Conservation (phyloP, 2,888 invertebrate genomes). For the Noctua janthe region DNA sequence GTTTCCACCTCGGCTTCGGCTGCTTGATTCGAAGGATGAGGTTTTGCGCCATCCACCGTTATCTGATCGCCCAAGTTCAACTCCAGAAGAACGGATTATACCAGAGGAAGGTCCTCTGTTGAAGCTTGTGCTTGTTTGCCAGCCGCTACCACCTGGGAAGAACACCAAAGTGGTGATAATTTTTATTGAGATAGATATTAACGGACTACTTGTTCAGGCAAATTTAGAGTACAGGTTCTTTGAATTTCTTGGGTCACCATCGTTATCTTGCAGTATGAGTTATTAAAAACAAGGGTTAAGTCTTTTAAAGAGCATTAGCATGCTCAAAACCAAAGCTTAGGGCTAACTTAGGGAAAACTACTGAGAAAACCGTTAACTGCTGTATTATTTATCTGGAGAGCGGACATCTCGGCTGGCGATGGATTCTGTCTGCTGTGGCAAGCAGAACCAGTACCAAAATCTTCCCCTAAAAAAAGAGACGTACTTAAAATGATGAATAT, state of each 20-base stretch:
- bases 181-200: neutral
- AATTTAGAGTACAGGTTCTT: neutral
- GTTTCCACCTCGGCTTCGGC: neutral
- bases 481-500: no score
- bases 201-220: neutral
- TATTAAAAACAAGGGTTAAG: neutral
- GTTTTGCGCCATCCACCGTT: constrained; percentile 43
- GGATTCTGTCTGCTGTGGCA: constrained; percentile 37
- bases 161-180: neutral
- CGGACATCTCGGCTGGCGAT: constrained; percentile 65
- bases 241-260: neutral
- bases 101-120: constrained; percentile 50
- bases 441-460: constrained; percentile 51
- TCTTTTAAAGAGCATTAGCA: neutral
- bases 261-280: neutral
- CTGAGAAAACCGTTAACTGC: neutral
- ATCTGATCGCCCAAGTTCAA: constrained; percentile 45
- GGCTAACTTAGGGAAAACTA: neutral
- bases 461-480: constrained; percentile 47
- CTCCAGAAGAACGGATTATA: constrained; percentile 56
- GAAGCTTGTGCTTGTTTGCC: constrained; percentile 69
- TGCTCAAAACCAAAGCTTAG: neutral
- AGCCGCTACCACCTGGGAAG: constrained; percentile 68
- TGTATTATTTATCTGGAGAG: constrained; percentile 66
- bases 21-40: constrained; percentile 18